Evolutionary conservation across 2,797 vertebrate genomes (phyloP).

Genomic region (Cygnus olor): DNA sequence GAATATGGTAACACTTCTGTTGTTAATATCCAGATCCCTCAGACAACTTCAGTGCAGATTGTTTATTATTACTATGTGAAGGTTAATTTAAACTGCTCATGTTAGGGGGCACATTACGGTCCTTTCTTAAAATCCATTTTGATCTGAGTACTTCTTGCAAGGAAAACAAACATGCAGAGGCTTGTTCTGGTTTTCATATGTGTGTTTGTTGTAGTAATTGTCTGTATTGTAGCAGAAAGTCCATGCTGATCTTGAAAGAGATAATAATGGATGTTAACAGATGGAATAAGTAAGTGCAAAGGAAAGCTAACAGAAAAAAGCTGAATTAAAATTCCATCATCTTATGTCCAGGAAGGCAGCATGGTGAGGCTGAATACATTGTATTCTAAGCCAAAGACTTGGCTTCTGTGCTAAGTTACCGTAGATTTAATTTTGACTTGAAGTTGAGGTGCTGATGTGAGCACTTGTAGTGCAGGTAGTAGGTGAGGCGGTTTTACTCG

Average conservation of each 20-base stretch:
- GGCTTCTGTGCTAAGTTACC: not conserved
- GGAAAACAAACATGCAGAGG: not conserved
- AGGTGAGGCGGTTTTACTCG: not conserved
- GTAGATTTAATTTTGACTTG: not conserved
- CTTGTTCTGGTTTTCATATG: not conserved
- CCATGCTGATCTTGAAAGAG: not conserved
- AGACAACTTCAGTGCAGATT: not conserved
- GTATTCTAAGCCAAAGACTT: not conserved
- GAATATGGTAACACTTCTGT: not conserved
- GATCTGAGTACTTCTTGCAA: not conserved
- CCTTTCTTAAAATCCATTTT: not conserved
- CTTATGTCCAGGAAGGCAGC: not conserved
- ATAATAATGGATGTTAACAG: not conserved
- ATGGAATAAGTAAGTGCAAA: not conserved
- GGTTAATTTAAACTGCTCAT: not conserved
- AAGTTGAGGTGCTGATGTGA: not conserved
- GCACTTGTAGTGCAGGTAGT: not conserved
- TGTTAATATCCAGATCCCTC: not conserved
- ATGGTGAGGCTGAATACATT: not conserved
- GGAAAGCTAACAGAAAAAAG: not conserved
- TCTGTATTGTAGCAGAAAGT: slow-evolving; percentile 21
- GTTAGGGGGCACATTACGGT: not conserved
- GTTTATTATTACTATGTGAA: not conserved
- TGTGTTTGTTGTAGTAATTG: slow-evolving; percentile 25
- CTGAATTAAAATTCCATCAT: not conserved